phyloP scores from a whole-genome alignment of 1,140 invertebrate species.

The Trichonephila clavata region DNA sequence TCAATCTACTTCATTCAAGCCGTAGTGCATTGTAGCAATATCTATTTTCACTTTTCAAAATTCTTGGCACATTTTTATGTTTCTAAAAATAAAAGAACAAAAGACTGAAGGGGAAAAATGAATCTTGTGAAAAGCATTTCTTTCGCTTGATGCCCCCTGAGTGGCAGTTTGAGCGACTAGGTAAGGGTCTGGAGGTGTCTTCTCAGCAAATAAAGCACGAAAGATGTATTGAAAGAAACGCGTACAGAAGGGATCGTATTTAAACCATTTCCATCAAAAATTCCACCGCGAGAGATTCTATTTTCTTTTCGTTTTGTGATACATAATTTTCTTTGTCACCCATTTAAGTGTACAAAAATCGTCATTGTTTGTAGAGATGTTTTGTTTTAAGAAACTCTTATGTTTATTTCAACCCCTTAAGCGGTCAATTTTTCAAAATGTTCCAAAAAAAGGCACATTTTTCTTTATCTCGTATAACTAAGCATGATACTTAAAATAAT shows the following conservation, averaged over 20 bases:
- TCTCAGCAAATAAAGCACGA: neutral
- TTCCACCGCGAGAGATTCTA: neutral
- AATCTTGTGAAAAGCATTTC: conserved; percentile 6
- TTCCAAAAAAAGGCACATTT: too few species aligned
- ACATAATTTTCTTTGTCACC: neutral
- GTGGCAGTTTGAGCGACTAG: conserved; percentile 45
- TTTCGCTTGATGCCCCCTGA: conserved; percentile 15
- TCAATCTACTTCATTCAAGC: neutral
- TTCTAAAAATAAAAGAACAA: neutral
- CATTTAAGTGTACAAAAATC: too few species aligned
- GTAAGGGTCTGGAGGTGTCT: neutral
- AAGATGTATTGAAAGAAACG: neutral
- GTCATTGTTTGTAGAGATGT: too few species aligned
- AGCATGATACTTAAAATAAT: too few species aligned
- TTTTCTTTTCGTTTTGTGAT: neutral
- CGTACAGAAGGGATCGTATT: neutral
- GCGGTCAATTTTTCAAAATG: too few species aligned
- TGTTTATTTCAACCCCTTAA: too few species aligned
- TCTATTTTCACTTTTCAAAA: neutral
- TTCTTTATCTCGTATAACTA: too few species aligned
- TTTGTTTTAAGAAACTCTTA: too few species aligned
- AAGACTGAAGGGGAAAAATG: neutral
- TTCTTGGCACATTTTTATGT: neutral
- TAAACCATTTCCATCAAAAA: neutral
- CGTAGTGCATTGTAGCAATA: neutral